Base-by-base conservation (phyloP, 2,888 invertebrate genomes). In the Morpho achilles region DNA sequence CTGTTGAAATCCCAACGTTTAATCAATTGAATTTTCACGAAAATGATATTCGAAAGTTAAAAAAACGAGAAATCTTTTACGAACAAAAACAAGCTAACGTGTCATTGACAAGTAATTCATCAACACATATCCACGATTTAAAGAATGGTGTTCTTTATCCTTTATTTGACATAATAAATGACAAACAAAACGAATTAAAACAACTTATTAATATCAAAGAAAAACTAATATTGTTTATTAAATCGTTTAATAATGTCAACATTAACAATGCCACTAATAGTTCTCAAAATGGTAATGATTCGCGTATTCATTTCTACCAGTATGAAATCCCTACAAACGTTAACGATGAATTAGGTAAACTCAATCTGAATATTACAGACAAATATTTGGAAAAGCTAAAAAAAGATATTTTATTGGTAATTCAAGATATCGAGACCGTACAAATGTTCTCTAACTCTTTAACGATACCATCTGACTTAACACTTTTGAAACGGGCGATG, bases 331-430 rank as follows among this genome's bases (percentile, higher is more conserved):
- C 42, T 39, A 7, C 51, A 10, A 43, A 54, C 39, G 9, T 16
- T 8, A 47, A 40, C 42, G 62, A 71, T 51, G 60, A 69, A 32
- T 72, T 72, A 64, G 1, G 5, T 8, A 75, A 64, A 63, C 61
- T 53, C 2, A 69, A 70, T 48, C 53, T 60, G 3, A 63, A 66
- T 55, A 47, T 58, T 1, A 49, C 72, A 42, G 69, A 77, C 3
- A 75, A 74, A 53, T 71, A 75, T n/a, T 46, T 76, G 7, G 63
- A 64, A 7, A 84, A 82, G 68, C 62, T 86, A n/a, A 81, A 79
- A 74, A 65, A 53, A 39, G 82, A 86, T 59, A 74, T 86, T 40
- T 74, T 75, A 39, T 76, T 79, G 68, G 79, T 83, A 2, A 67
- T 84, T 32, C 73, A 51, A 67, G 81, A 83, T 60, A 65, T 84